A percentile compares a stretch with the other conserved stretches of the same genome.
Conservation (phyloP, 2,113 vertebrate genomes). For the Cottus gobio region DNA sequence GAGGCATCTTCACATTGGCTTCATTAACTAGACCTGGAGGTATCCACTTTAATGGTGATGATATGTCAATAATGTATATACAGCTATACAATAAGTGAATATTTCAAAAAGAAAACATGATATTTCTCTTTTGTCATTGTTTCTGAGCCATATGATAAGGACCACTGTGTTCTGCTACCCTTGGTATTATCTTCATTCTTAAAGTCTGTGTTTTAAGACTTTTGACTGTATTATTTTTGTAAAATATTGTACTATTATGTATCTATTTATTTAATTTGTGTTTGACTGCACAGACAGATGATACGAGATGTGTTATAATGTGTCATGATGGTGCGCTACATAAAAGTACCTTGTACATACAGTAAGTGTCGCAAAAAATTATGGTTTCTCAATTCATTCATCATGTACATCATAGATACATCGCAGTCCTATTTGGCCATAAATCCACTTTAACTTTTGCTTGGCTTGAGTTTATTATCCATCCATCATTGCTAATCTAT, state of each 20-base stretch:
- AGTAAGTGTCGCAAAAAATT: too few relatives aligned
- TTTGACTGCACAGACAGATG: background rate
- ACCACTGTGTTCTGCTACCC: too few relatives aligned
- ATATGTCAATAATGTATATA: too few relatives aligned
- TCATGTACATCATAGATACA: constrained; percentile 8
- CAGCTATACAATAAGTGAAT: too few relatives aligned
- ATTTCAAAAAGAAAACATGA: too few relatives aligned
- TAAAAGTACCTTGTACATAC: background rate
- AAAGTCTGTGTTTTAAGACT: background rate
- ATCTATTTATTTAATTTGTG: background rate
- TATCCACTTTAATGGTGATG: too few relatives aligned
- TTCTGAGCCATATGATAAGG: too few relatives aligned
- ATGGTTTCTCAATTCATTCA: background rate
- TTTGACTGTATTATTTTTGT: background rate
- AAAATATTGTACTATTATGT: background rate
- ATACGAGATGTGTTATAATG: background rate
- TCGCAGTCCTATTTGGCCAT: constrained; percentile 15
- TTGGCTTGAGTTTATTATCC: background rate
- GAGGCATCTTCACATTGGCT: too few relatives aligned
- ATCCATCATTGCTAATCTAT: constrained; percentile 43
- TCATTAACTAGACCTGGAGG: too few relatives aligned
- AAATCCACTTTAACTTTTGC: constrained; percentile 11
- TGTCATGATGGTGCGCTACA: background rate
- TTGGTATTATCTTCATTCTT: too few relatives aligned
- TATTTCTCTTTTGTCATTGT: too few relatives aligned